Percentiles rank a stretch among this genome's conserved stretches.
Evolutionary conservation across 1,140 invertebrate species (phyloP).

Genomic region (Solen grandis): DNA sequence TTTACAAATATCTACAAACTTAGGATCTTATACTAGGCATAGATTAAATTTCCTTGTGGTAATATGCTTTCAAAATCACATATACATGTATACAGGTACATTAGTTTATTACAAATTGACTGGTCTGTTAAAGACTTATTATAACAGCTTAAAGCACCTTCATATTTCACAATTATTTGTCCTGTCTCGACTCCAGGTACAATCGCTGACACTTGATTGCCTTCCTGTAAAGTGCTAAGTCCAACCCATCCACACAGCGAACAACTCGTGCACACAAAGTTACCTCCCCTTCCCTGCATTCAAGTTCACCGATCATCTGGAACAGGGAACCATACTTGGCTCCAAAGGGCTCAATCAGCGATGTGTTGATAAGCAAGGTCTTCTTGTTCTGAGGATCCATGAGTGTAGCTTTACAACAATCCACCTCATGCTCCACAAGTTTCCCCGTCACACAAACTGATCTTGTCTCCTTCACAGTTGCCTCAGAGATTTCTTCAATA

Average conservation of each 20-base stretch:
- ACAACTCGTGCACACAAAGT: conserved; percentile 63
- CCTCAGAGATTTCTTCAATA: conserved; percentile 35
- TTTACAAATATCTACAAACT: no score
- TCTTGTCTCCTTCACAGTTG: not conserved
- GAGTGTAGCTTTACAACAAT: conserved; percentile 54
- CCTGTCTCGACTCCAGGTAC: conserved; percentile 49
- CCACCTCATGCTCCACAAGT: conserved; percentile 60
- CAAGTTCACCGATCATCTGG: conserved; percentile 69
- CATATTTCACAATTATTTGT: no score
- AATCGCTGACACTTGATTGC: conserved; percentile 61
- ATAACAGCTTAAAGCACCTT: not conserved
- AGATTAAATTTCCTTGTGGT: no score
- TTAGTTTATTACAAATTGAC: no score
- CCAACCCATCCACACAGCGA: conserved; percentile 68
- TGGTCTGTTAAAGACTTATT: not conserved
- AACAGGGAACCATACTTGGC: conserved; percentile 64
- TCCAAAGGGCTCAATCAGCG: conserved; percentile 68
- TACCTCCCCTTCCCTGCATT: conserved; percentile 2
- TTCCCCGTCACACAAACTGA: conserved; percentile 32
- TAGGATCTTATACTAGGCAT: no score
- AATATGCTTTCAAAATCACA: no score
- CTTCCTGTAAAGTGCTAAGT: conserved; percentile 63
- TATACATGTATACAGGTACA: no score
- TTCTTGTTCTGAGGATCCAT: conserved; percentile 59
- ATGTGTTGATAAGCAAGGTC: conserved; percentile 61